phyloP scores from a whole-genome alignment of 2,888 invertebrate species.

The Netelia fuscicornis region DNA sequence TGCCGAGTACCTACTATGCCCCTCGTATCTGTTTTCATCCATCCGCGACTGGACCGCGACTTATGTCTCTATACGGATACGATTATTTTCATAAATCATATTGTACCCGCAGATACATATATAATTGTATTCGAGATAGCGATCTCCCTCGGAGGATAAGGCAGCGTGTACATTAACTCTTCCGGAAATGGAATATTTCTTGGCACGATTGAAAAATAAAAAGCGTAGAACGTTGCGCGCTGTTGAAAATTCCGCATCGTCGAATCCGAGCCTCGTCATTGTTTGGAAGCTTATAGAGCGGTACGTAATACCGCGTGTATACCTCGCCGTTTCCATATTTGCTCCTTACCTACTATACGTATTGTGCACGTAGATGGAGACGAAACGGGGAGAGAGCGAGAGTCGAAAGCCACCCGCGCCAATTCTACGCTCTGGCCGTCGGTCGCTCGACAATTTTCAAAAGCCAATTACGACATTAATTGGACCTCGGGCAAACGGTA shows the following conservation, averaged over 20 bases:
- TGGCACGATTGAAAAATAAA: background rate
- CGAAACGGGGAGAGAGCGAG: background rate
- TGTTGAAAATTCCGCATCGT: too few species aligned
- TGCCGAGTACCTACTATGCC: slow-evolving; percentile 48
- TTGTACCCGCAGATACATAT: background rate
- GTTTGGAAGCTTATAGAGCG: too few species aligned
- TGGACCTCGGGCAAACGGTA: slow-evolving; percentile 62
- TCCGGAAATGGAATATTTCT: too few species aligned
- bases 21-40: background rate
- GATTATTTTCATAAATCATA: too few species aligned
- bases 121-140: background rate
- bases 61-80: too few species aligned
- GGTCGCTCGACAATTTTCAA: slow-evolving; percentile 62
- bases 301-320: too few species aligned
- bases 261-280: too few species aligned
- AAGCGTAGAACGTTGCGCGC: background rate
- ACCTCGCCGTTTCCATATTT: too few species aligned
- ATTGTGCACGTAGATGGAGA: too few species aligned
- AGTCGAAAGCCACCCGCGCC: slow-evolving; percentile 29
- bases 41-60: background rate
- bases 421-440: slow-evolving; percentile 57
- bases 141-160: too few species aligned
- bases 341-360: too few species aligned
- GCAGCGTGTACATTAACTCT: too few species aligned
- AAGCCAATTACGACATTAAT: slow-evolving; percentile 69